Evolutionary conservation across 2,113 vertebrate genomes (phyloP).

Genomic region (Sinosuthora webbiana): DNA sequence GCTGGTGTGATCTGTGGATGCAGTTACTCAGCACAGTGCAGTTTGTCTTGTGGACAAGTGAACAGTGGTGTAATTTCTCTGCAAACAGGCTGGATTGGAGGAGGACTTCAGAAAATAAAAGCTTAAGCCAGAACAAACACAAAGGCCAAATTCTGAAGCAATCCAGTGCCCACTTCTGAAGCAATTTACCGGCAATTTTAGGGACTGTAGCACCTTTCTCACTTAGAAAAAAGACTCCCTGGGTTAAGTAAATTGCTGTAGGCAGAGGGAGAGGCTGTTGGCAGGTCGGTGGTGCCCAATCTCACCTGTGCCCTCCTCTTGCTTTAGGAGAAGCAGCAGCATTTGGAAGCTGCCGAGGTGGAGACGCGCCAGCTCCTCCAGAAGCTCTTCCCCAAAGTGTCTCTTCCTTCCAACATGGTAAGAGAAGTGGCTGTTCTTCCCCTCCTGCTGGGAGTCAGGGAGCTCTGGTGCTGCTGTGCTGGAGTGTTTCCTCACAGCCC

Average conservation of each 20-base stretch:
- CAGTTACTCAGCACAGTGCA: not conserved
- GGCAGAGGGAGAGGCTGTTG: not conserved
- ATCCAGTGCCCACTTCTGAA: not conserved
- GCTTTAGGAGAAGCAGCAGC: slow-evolving; percentile 85
- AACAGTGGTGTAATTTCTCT: not conserved
- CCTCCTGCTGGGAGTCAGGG: not conserved
- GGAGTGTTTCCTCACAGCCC: not conserved
- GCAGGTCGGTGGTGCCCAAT: not conserved
- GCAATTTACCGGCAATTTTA: not conserved
- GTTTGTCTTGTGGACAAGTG: not conserved
- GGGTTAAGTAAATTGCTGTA: not conserved
- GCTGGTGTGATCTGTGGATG: not conserved
- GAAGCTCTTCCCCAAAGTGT: slow-evolving; percentile 89
- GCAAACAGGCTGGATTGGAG: not conserved
- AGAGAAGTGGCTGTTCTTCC: not conserved
- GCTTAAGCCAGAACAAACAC: not conserved
- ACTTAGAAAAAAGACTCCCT: not conserved
- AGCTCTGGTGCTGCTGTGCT: not conserved
- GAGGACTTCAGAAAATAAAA: not conserved
- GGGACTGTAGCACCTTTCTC: not conserved
- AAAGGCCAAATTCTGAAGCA: not conserved
- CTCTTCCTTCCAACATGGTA: slow-evolving; percentile 84
- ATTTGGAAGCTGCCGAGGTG: slow-evolving; percentile 78
- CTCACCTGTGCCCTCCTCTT: not conserved
- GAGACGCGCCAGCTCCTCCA: slow-evolving; percentile 85